Conservation (phyloP, 2,113 vertebrate genomes). For the Apistogramma diplotaenia region DNA sequence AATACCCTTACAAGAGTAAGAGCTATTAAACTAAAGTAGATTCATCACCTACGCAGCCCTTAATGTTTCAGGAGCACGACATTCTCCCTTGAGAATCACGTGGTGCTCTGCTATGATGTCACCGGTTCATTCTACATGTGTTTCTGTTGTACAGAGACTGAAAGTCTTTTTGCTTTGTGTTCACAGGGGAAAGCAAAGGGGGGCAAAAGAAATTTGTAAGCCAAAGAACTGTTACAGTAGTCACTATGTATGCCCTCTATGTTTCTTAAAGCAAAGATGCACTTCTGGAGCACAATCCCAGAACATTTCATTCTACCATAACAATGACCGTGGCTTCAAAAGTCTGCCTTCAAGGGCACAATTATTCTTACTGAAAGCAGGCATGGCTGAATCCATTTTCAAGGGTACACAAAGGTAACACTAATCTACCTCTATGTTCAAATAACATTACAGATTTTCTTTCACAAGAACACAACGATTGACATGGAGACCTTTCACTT, state of each 20-base stretch:
- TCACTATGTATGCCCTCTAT: neutral
- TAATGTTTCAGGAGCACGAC: neutral
- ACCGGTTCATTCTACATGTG: neutral
- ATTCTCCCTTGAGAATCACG: neutral
- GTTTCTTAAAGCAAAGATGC: neutral
- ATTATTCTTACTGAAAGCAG: constrained; percentile 24
- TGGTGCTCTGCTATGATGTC: neutral
- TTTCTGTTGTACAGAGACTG: neutral
- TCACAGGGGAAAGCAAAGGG: neutral
- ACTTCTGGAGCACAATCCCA: neutral
- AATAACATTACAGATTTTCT: neutral
- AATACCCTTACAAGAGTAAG: neutral
- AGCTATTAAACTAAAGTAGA: neutral
- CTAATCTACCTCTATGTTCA: neutral
- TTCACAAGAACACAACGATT: neutral
- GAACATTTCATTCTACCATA: neutral
- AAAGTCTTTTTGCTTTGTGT: neutral
- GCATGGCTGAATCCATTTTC: constrained; percentile 15
- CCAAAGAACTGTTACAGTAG: neutral
- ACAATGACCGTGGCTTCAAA: constrained; percentile 2
- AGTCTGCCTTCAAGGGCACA: constrained; percentile 34
- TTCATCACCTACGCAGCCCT: neutral
- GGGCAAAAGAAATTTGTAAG: neutral
- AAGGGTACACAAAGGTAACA: constrained; percentile 22
- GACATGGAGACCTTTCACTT: neutral